Conservation (phyloP, 2,888 invertebrate genomes). For the Melanchra persicariae region DNA sequence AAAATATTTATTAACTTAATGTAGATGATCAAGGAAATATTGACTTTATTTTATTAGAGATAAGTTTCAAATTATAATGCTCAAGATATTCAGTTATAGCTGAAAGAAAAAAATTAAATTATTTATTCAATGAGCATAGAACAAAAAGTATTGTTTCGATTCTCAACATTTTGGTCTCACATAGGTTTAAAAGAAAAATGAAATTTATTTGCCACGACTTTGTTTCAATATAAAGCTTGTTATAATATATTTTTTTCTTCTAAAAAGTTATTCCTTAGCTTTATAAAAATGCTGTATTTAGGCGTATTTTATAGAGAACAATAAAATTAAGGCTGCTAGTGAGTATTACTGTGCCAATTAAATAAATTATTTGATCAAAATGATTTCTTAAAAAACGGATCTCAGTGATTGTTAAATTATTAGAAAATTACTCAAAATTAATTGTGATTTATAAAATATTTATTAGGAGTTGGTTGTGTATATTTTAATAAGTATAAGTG, state of each 20-base stretch:
- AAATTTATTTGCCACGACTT: neutral
- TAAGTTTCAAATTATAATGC: constrained; percentile 31
- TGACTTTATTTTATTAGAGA: constrained; percentile 27
- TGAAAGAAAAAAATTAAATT: constrained; percentile 18
- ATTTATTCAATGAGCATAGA: constrained; percentile 16
- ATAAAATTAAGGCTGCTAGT: constrained; percentile 40
- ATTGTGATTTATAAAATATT: constrained; percentile 45
- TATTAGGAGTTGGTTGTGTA: constrained; percentile 48
- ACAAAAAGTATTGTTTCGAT: constrained; percentile 44
- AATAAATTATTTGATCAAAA: constrained; percentile 24
- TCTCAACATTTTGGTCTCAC: constrained; percentile 36
- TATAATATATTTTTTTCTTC: neutral
- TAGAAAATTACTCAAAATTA: constrained; percentile 16
- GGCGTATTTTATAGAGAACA: constrained; percentile 12
- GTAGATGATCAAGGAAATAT: constrained; percentile 14
- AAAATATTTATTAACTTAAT: constrained; percentile 12
- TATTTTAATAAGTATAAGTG: constrained; percentile 35
- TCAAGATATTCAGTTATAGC: constrained; percentile 36
- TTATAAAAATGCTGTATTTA: constrained; percentile 17
- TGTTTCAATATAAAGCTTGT: neutral
- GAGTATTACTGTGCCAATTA: constrained; percentile 50
- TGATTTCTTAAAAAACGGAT: constrained; percentile 47
- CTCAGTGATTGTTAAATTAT: constrained; percentile 56
- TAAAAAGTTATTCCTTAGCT: neutral
- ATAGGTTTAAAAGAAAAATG: neutral